Evolutionary conservation across 2,113 vertebrate species (phyloP).

Genomic region (Scalopus aquaticus): DNA sequence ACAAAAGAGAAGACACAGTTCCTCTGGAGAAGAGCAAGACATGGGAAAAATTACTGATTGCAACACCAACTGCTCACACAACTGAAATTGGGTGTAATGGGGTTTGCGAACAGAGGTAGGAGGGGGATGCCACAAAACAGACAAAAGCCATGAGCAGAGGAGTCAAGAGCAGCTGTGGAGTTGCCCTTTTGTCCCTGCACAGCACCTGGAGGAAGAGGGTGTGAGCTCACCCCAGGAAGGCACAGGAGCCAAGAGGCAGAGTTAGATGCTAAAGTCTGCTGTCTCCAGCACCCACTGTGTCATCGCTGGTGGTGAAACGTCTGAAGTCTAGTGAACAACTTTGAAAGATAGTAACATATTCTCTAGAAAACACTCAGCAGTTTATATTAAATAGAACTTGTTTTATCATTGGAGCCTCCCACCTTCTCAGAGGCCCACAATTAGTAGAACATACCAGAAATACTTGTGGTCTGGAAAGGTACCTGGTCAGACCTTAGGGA

Average conservation of each 20-base stretch:
- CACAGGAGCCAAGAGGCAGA: neutral
- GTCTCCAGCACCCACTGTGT: constrained; percentile 30
- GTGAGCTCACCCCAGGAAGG: neutral
- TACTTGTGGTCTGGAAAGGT: constrained; percentile 66
- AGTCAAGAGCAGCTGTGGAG: constrained; percentile 12
- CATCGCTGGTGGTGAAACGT: constrained; percentile 68
- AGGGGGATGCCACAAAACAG: neutral
- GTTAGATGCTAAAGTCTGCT: neutral
- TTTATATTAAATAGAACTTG: neutral
- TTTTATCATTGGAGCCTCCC: constrained; percentile 66
- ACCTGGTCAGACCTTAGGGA: constrained; percentile 52
- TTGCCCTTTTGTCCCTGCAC: neutral
- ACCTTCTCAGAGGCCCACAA: constrained; percentile 41
- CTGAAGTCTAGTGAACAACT: constrained; percentile 68
- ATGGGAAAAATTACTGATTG: constrained; percentile 17
- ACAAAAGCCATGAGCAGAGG: neutral
- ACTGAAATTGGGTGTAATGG: neutral
- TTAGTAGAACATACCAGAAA: constrained; percentile 48
- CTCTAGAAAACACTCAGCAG: constrained; percentile 72
- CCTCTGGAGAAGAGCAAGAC: constrained; percentile 14
- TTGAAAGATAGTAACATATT: constrained; percentile 80
- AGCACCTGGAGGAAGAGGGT: neutral
- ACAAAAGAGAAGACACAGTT: neutral
- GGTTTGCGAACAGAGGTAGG: neutral
- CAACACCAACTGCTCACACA: neutral